A percentile compares a stretch with the other conserved stretches of the same genome.
These are phyloP conservation scores for Trichomycterus rosablanca DNA, from an alignment of 2,113 vertebrate species.

Conservation along the genomic window DNA sequence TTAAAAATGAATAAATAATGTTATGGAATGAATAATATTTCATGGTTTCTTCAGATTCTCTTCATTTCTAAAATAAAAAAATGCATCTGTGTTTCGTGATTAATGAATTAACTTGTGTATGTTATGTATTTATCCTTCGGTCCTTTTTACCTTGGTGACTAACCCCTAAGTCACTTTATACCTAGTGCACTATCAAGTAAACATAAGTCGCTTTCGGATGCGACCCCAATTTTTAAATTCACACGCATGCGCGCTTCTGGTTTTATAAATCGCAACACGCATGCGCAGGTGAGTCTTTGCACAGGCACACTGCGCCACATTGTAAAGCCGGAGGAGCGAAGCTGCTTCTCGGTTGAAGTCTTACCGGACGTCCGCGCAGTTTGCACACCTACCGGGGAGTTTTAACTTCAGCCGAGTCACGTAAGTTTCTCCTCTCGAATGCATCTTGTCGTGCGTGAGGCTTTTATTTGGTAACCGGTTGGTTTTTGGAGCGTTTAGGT, in stretches of 20 bases:
- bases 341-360: constrained; percentile 10
- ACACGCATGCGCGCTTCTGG: neutral
- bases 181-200: neutral
- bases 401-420: neutral
- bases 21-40: no score
- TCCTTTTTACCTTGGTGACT: no score
- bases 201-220: neutral
- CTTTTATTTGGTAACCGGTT: neutral
- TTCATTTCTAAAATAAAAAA: no score
- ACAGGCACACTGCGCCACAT: constrained; percentile 59
- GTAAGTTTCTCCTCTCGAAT: neutral
- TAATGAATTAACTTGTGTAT: no score
- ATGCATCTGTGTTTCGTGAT: no score
- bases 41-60: no score
- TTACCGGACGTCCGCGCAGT: neutral
- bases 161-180: no score
- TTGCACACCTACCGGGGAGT: neutral
- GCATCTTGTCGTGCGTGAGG: constrained; percentile 1
- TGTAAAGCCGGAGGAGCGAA: constrained; percentile 60
- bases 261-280: neutral
- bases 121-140: no score
- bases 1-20: no score
- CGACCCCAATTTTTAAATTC: constrained; percentile 5
- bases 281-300: neutral
- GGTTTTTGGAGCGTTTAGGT: constrained; percentile 42